Conservation (phyloP, 35 echinoderm and acorn worm genomes). For the Patiria miniata region DNA sequence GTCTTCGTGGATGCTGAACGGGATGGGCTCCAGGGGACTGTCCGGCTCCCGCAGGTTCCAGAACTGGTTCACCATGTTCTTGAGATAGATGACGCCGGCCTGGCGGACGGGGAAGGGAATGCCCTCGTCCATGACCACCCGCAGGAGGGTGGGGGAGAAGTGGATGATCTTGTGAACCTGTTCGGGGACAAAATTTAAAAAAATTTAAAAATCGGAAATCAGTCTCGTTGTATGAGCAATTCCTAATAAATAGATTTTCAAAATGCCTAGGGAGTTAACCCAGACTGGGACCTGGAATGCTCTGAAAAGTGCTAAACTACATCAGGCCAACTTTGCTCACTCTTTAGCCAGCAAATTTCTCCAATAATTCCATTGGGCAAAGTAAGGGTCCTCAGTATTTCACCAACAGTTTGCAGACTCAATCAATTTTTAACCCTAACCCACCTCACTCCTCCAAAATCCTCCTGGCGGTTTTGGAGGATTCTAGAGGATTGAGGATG, state of each 20-base stretch:
- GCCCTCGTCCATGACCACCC: slow-evolving; percentile 72
- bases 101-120: slow-evolving; percentile 83
- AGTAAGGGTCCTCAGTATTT: no score
- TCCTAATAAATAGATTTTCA: background rate
- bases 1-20: slow-evolving; percentile 90
- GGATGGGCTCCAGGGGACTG: slow-evolving; percentile 64
- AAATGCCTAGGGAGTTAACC: background rate
- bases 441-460: no score
- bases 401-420: no score
- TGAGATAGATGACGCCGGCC: slow-evolving; percentile 96
- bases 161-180: slow-evolving; percentile 97
- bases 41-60: slow-evolving; percentile 86
- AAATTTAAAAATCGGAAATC: no score
- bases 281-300: background rate
- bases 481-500: no score
- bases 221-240: no score
- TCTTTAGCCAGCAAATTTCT: no score
- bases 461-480: no score
- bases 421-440: no score
- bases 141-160: slow-evolving; percentile 78
- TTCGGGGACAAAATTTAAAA: slow-evolving; percentile 2
- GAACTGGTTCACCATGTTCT: slow-evolving; percentile 97
- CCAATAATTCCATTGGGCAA: no score
- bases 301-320: no score
- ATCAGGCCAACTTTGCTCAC: no score